Base-by-base conservation (phyloP, 1,140 invertebrate species). In the Tetragonula clypearis region DNA sequence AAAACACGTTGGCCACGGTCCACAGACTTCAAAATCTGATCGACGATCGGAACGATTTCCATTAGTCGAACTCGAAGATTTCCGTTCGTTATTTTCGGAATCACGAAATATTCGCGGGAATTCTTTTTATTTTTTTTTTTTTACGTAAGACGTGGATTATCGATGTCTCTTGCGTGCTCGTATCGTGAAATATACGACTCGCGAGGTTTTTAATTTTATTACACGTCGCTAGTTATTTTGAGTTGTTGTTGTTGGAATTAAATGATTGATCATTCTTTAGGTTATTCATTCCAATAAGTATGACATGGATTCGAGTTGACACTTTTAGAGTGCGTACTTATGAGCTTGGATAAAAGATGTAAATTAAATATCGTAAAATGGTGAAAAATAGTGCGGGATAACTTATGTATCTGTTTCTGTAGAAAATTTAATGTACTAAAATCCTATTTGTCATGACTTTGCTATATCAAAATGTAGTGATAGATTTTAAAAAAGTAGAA, bases 21-120 rank as follows among this genome's bases (percentile, higher is more conserved):
- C 87, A 88, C 65, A 35, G 65, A 87, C 78, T 62, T 74, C 79
- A 79, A 84, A 85, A 85, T 77, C 77, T 26, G 56, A 66, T 68
- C 55, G 14, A 60, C 21, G 26, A 72, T 49, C 30, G 58, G n/a
- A 56, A 19, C 23, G 49, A 14, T 9, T 35, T 62, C 30, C 60
- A 76, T 76, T 49, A n/a, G 15, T 60, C 58, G 69, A 0, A 4
- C 1, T 11, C 19, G 14, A 66, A 56, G 11, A 68, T 82, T 60
- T 75, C 55, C 72, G 30, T 15, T 19, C 60, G 65, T 76, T 76
- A 77, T 66, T 83, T 77, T 49, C 1, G 73, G 62, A 77, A 0
- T 9, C 19, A 23, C 26, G 30, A 68, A 79, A 68, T 14, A 5
- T 30, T 76, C 60, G 21, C 19, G 30, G 30, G 2, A 62, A 77